phyloP scores from a whole-genome alignment of 2,888 invertebrate species.

The Apodemia zela region DNA sequence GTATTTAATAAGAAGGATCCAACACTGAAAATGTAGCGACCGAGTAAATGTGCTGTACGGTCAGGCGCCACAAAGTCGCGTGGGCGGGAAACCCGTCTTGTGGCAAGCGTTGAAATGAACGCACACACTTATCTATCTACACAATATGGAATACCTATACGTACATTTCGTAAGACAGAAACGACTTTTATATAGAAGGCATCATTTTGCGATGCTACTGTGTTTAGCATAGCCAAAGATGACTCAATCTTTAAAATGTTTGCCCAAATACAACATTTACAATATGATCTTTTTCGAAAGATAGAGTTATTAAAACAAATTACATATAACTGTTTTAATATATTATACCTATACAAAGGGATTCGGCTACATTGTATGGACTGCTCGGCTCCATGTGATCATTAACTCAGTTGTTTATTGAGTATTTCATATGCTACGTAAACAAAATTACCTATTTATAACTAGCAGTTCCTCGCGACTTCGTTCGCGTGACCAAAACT shows the following conservation, averaged over 20 bases:
- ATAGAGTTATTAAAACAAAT: too few relatives aligned
- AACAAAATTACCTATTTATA: too few relatives aligned
- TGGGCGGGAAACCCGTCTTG: slow-evolving; percentile 77
- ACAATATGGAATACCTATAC: slow-evolving; percentile 23
- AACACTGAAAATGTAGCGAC: slow-evolving; percentile 50
- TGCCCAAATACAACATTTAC: background rate
- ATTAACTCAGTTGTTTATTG: too few relatives aligned
- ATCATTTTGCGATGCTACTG: background rate
- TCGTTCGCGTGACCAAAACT: too few relatives aligned
- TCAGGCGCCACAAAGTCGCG: slow-evolving; percentile 75
- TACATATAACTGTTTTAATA: too few relatives aligned
- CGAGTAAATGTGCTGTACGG: slow-evolving; percentile 56
- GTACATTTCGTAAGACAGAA: slow-evolving; percentile 19
- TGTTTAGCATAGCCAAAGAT: background rate
- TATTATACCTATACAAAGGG: too few relatives aligned
- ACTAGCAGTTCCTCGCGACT: too few relatives aligned
- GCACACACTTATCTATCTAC: slow-evolving; percentile 34
- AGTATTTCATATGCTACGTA: too few relatives aligned
- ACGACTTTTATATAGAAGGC: slow-evolving; percentile 21
- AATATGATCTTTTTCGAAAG: too few relatives aligned
- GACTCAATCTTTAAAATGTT: background rate
- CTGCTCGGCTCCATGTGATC: too few relatives aligned
- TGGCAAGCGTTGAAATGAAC: slow-evolving; percentile 51
- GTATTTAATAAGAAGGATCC: slow-evolving; percentile 28
- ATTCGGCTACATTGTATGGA: too few relatives aligned